phyloP scores from a whole-genome alignment of 2,888 invertebrate species.

The Stomorhina lunata region DNA sequence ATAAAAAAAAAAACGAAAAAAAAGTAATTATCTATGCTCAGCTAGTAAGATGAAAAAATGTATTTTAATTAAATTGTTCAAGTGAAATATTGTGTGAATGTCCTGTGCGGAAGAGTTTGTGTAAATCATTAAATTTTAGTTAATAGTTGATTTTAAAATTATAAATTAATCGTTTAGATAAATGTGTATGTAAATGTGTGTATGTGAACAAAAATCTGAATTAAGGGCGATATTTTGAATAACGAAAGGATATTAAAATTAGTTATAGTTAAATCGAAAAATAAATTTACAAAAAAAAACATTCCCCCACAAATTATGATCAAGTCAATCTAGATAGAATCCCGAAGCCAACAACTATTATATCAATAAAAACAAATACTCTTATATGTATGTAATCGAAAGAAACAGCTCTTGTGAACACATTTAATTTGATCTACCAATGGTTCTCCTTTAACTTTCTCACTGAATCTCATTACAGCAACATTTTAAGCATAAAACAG shows the following conservation, averaged over 20 bases:
- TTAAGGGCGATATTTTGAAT: slow-evolving; percentile 37
- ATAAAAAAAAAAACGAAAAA: slow-evolving; percentile 22
- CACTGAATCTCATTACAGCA: slow-evolving; percentile 23
- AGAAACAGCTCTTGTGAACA: neutral
- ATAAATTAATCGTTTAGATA: slow-evolving; percentile 59
- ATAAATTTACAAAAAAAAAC: slow-evolving; percentile 27
- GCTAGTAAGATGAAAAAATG: slow-evolving; percentile 21
- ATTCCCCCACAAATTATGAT: slow-evolving; percentile 23
- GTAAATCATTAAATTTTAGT: slow-evolving; percentile 56
- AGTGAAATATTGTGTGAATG: neutral
- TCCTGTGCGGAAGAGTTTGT: neutral
- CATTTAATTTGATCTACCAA: slow-evolving; percentile 8
- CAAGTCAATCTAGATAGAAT: slow-evolving; percentile 57
- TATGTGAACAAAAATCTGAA: slow-evolving; percentile 49
- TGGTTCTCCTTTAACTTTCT: slow-evolving; percentile 11
- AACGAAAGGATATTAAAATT: slow-evolving; percentile 44
- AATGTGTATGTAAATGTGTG: slow-evolving; percentile 66
- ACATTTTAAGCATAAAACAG: neutral
- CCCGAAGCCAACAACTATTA: slow-evolving; percentile 18
- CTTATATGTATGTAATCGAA: neutral
- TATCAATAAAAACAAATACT: slow-evolving; percentile 46
- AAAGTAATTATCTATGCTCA: slow-evolving; percentile 47
- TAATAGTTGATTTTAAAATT: slow-evolving; percentile 61
- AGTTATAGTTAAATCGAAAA: slow-evolving; percentile 43
- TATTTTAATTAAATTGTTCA: slow-evolving; percentile 31